Conservation (phyloP, 1,140 invertebrate genomes). For the Amphibalanus amphitrite region DNA sequence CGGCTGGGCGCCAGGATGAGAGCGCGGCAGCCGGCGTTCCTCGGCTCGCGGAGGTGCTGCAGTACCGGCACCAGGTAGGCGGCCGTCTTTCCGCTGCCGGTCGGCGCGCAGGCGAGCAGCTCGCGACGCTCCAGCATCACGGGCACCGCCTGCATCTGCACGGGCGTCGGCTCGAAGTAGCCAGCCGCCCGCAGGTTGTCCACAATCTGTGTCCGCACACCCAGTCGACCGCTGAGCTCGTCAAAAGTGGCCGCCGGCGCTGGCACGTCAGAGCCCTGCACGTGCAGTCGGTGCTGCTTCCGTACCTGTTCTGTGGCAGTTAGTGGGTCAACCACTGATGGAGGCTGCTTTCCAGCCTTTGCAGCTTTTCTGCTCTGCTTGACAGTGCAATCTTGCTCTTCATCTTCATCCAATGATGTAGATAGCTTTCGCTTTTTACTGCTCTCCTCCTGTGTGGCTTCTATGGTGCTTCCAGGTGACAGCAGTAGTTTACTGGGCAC, state of each 20-base stretch:
- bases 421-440: too few species aligned
- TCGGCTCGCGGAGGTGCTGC: conserved; percentile 41
- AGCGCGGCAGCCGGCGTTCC: conserved; percentile 53
- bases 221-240: conserved; percentile 37
- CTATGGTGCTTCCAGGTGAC: too few species aligned
- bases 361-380: neutral
- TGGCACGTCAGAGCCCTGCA: neutral
- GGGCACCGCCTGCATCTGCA: conserved; percentile 88
- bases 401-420: too few species aligned
- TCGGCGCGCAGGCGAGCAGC: conserved; percentile 83
- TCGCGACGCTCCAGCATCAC: conserved; percentile 64
- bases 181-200: conserved; percentile 53
- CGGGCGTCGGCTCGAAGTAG: conserved; percentile 66
- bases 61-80: conserved; percentile 65
- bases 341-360: neutral
- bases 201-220: conserved; percentile 40
- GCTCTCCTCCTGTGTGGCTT: too few species aligned
- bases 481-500: too few species aligned
- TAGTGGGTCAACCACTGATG: neutral
- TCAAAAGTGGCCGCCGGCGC: neutral
- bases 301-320: neutral
- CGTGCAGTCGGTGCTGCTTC: neutral
- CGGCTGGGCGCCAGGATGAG: conserved; percentile 79
- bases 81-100: conserved; percentile 59
- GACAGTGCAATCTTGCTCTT: too few species aligned